These are phyloP conservation scores for Diploscapter pachys DNA, from an alignment of 1,140 invertebrate genomes.

Conservation along the genomic window DNA sequence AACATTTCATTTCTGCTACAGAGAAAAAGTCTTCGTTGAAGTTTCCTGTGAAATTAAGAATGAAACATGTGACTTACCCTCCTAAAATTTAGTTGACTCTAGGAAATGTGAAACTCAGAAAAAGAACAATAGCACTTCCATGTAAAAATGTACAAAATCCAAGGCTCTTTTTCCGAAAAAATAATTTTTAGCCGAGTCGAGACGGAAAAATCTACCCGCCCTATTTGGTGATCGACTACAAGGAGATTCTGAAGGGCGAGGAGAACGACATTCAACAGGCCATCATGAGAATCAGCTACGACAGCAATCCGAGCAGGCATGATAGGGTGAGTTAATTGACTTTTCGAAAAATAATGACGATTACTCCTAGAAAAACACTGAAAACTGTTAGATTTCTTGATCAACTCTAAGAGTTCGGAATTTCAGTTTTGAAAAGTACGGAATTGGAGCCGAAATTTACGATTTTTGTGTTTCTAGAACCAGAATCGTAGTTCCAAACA, in stretches of 20 bases:
- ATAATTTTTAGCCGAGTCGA: conserved; percentile 33
- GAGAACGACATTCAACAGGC: conserved; percentile 3
- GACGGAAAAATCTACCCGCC: conserved; percentile 62
- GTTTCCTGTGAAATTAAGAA: neutral
- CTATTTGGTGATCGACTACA: conserved; percentile 50
- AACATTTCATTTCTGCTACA: no score
- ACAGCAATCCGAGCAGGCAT: conserved; percentile 43
- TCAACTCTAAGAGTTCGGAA: no score
- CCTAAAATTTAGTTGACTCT: conserved; percentile 18
- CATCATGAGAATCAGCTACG: conserved; percentile 32
- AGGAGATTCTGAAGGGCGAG: conserved; percentile 1
- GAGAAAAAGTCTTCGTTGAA: neutral
- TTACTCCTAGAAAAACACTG: no score
- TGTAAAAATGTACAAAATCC: neutral
- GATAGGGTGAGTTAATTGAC: conserved; percentile 32
- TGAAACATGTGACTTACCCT: conserved; percentile 8
- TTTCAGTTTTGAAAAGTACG: no score
- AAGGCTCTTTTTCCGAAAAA: neutral
- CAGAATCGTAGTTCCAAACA: neutral
- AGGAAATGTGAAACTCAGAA: neutral
- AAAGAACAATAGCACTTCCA: neutral
- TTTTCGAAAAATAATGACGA: no score
- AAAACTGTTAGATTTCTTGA: no score
- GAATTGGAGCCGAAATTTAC: no score
- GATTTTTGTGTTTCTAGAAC: no score